Conservation (phyloP, 2,888 invertebrate species). For the Muscina levida region DNA sequence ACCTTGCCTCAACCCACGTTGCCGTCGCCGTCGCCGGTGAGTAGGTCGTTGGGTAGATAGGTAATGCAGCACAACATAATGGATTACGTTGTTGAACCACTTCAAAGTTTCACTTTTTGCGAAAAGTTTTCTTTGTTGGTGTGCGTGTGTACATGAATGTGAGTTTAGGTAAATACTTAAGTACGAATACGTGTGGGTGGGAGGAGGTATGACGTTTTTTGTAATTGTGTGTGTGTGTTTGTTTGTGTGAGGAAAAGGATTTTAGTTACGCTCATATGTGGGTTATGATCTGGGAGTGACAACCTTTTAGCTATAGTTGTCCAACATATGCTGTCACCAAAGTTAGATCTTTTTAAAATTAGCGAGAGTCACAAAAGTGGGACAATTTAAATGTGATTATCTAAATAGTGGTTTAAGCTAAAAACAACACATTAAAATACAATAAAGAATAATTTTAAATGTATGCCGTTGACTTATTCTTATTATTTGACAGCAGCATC, state of each 20-base stretch:
- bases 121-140: no score
- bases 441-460: no score
- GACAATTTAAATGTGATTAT: no score
- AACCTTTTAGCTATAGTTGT: no score
- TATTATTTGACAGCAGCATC: no score
- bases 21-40: background rate
- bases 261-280: background rate
- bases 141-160: background rate
- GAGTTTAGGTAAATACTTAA: background rate
- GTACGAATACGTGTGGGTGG: background rate
- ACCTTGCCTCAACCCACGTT: background rate
- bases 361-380: no score
- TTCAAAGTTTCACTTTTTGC: conserved; percentile 10
- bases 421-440: no score
- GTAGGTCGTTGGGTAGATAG: no score
- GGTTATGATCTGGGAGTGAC: background rate
- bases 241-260: background rate
- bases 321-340: background rate
- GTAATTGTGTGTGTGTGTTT: background rate
- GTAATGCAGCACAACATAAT: background rate
- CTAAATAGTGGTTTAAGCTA: no score
- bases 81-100: background rate
- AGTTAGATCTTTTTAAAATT: no score
- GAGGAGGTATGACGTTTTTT: background rate
- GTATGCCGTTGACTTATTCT: no score